Base-by-base conservation (phyloP, 2,797 vertebrate species). In the Xenops minutus region DNA sequence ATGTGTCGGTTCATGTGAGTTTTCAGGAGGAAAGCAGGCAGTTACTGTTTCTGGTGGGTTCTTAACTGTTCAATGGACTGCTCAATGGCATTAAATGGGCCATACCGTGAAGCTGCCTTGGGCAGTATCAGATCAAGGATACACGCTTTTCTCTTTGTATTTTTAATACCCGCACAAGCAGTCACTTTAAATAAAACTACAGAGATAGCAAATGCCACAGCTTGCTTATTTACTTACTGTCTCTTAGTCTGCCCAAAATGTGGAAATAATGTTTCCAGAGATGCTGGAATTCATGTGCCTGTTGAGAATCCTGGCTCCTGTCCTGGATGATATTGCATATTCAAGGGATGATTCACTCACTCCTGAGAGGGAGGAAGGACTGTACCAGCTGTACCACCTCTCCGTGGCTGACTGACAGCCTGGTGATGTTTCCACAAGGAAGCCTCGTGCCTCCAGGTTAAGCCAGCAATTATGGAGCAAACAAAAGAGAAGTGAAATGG, bases 311-410 rank as follows among this genome's bases (percentile, higher is more conserved):
- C 96, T 97, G 96, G 96, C 95, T 96, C n/a, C 75, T 93, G 84
- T 97, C 94, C 94, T 94, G 95, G 88, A 79, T 97, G 94, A 95
- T 95, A 94, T 88, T 96, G 96, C 96, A 95, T 97, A 96, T 96
- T 96, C 95, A 96, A 46, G 86, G 84, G 46, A 95, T 97, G 96
- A 97, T 93, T 95, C 95, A 96, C 78, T 61, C 64, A 71, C 77
- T 95, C 85, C 91, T 54, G 74, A 87, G 95, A 63, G 80, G 95
- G 92, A 95, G 95, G 95, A 95, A 95, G 92, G 95, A 61, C 93
- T 61, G 95, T 95, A 95, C 96, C 96, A 95, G 96, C 93, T 94
- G 96, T 89, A 94, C 93, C 95, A 96, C 96, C 95, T 96, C 95
- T 95, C 95, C 61, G 3, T 32, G 12, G 2, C 93, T 93, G 96